phyloP scores from a whole-genome alignment of 2,888 invertebrate species.

The Crematogaster levior region DNA sequence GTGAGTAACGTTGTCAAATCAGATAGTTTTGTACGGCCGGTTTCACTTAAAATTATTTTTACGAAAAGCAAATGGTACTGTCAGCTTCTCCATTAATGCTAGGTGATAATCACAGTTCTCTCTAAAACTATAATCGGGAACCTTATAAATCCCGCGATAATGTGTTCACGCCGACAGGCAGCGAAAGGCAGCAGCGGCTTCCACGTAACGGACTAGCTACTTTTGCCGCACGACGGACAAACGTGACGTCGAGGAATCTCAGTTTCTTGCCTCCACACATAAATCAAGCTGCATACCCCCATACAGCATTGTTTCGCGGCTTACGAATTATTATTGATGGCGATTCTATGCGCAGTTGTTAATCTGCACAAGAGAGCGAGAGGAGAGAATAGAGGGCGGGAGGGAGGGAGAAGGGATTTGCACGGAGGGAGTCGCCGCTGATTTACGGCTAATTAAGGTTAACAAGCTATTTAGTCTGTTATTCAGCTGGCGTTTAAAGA shows the following conservation, averaged over 20 bases:
- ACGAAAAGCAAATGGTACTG: neutral
- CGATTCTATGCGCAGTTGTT: slow-evolving; percentile 63
- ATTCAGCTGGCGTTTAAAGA: slow-evolving; percentile 79
- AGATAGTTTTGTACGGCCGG: neutral
- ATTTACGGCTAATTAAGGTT: slow-evolving; percentile 84
- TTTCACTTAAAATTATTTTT: neutral
- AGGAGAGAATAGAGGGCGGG: neutral
- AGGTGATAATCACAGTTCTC: neutral
- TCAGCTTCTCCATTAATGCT: neutral
- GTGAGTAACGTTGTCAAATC: neutral
- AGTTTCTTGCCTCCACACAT: slow-evolving; percentile 59
- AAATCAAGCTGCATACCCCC: slow-evolving; percentile 61
- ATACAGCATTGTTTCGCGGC: slow-evolving; percentile 66
- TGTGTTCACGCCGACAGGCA: slow-evolving; percentile 33
- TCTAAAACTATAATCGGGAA: slow-evolving; percentile 9
- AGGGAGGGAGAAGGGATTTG: neutral
- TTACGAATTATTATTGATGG: slow-evolving; percentile 71
- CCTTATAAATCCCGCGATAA: slow-evolving; percentile 44
- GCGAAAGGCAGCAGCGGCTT: slow-evolving; percentile 16
- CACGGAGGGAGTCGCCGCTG: slow-evolving; percentile 67
- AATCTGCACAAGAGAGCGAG: slow-evolving; percentile 57
- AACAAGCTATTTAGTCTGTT: slow-evolving; percentile 83
- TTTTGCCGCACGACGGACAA: slow-evolving; percentile 41
- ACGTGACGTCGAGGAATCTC: slow-evolving; percentile 50
- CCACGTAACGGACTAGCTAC: slow-evolving; percentile 27